These are phyloP conservation scores for Cecidostiba fungosa DNA, from an alignment of 2,888 invertebrate genomes.

Conservation along the genomic window DNA sequence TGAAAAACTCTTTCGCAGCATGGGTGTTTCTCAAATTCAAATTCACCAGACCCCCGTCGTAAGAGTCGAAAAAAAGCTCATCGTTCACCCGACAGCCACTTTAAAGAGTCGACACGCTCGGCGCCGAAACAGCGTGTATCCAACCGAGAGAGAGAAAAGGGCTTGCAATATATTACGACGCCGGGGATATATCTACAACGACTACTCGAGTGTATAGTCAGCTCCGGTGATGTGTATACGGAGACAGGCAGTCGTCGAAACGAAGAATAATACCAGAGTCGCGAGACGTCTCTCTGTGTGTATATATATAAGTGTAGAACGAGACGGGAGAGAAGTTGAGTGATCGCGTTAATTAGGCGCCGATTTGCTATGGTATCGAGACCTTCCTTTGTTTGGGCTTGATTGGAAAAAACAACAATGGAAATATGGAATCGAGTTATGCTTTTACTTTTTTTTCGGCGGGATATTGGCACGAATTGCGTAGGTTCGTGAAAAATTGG, in stretches of 20 bases:
- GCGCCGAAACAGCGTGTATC: background rate
- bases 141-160: background rate
- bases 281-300: background rate
- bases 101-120: conserved; percentile 5
- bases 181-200: background rate
- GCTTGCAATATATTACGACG: background rate
- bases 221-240: background rate
- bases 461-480: too few species aligned
- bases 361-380: background rate
- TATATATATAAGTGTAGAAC: background rate
- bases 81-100: background rate
- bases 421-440: too few species aligned
- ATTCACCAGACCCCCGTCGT: background rate
- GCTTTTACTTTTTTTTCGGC: too few species aligned
- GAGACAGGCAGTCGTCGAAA: background rate
- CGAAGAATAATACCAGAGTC: background rate
- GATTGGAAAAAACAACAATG: background rate
- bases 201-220: background rate
- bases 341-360: background rate
- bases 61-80: background rate
- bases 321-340: background rate
- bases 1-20: background rate
- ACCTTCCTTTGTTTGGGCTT: background rate
- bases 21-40: background rate
- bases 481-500: too few species aligned